Conservation (phyloP, 1,140 invertebrate genomes). For the Lanistes nyassanus region DNA sequence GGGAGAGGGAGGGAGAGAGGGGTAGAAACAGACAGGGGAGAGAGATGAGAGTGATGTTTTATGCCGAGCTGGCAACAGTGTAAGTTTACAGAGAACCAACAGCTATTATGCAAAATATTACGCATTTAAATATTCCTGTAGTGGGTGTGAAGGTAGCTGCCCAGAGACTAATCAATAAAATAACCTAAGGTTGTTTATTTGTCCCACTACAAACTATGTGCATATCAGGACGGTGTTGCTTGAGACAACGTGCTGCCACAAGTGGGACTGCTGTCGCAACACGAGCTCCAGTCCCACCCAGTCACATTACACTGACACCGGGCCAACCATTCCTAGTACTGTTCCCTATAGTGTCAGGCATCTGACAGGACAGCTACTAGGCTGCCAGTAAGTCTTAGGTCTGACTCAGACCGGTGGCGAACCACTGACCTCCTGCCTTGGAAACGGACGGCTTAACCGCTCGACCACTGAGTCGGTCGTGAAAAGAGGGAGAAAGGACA, state of each 20-base stretch:
- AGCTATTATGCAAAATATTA: background rate
- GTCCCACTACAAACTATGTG: background rate
- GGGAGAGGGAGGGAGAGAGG: constrained; percentile 1
- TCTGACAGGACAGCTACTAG: no score
- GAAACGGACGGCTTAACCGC: no score
- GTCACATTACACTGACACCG: no score
- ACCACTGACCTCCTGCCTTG: no score
- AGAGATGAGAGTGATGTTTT: background rate
- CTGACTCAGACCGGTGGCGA: no score
- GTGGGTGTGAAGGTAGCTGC: background rate
- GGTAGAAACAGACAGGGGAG: background rate
- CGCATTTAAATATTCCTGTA: background rate
- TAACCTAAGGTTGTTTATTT: background rate
- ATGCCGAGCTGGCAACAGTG: background rate
- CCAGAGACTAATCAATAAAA: background rate
- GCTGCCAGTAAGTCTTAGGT: background rate
- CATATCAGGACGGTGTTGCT: no score
- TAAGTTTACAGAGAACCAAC: background rate
- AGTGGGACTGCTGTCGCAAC: no score
- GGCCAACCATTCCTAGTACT: no score
- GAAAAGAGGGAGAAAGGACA: background rate
- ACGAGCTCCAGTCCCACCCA: no score
- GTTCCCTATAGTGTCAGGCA: no score
- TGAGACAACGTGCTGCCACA: no score
- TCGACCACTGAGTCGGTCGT: background rate